Evolutionary conservation across 2,888 invertebrate species (phyloP).

Genomic region (Microdon myrmicae): DNA sequence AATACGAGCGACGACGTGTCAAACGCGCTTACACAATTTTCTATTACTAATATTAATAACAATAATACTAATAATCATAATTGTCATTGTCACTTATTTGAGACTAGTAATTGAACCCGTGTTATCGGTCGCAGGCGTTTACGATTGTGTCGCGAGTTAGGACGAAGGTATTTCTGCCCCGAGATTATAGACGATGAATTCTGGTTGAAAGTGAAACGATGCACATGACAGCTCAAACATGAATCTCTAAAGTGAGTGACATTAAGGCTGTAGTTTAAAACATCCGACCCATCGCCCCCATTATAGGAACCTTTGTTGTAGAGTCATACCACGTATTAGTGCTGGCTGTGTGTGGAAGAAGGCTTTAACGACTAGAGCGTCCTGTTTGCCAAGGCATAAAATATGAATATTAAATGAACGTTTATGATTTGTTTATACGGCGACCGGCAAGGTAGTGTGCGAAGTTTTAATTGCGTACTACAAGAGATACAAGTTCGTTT

Average conservation of each 20-base stretch:
- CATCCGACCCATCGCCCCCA: background rate
- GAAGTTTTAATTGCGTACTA: slow-evolving; percentile 35
- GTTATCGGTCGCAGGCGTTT: too few relatives aligned
- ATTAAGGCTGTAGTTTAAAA: slow-evolving; percentile 36
- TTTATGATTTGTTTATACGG: slow-evolving; percentile 50
- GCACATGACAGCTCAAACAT: too few relatives aligned
- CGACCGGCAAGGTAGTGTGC: slow-evolving; percentile 16
- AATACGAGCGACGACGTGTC: slow-evolving; percentile 57
- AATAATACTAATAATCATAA: slow-evolving; percentile 44
- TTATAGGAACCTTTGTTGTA: slow-evolving; percentile 19
- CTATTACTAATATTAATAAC: slow-evolving; percentile 37
- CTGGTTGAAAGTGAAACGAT: slow-evolving; percentile 37
- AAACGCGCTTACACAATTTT: too few relatives aligned
- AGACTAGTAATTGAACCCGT: too few relatives aligned
- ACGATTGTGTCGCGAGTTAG: too few relatives aligned
- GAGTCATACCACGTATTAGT: slow-evolving; percentile 26
- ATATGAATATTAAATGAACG: slow-evolving; percentile 49
- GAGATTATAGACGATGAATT: too few relatives aligned
- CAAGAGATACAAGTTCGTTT: background rate
- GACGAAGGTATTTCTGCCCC: background rate
- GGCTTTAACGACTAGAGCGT: slow-evolving; percentile 11
- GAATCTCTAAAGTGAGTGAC: slow-evolving; percentile 33
- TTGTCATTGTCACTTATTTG: too few relatives aligned
- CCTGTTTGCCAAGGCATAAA: slow-evolving; percentile 40
- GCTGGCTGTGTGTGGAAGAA: slow-evolving; percentile 21